phyloP scores from a whole-genome alignment of 2,888 invertebrate species.

The Apotomis capreana region DNA sequence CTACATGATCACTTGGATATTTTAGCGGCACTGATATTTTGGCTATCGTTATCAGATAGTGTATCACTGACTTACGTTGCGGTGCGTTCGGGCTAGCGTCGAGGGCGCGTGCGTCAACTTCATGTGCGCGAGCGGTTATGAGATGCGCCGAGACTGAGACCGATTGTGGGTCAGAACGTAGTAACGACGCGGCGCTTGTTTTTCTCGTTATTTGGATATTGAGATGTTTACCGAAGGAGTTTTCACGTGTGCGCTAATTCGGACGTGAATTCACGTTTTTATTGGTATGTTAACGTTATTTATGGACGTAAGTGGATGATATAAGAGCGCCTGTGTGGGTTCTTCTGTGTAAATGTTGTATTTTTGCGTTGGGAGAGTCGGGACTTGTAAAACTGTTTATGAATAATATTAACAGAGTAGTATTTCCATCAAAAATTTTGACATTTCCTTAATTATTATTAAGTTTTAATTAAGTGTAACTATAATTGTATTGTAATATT shows the following conservation, averaged over 20 bases:
- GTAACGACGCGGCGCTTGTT: neutral
- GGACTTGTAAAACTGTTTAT: too few relatives aligned
- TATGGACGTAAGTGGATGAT: neutral
- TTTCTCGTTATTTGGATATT: constrained; percentile 12
- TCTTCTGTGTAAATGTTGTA: too few relatives aligned
- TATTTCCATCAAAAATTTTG: too few relatives aligned
- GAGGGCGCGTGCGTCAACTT: constrained; percentile 12
- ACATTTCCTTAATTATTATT: too few relatives aligned
- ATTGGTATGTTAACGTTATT: neutral
- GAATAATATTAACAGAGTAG: too few relatives aligned
- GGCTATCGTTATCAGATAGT: constrained; percentile 18
- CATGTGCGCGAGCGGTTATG: constrained; percentile 6
- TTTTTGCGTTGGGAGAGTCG: too few relatives aligned
- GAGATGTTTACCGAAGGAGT: neutral
- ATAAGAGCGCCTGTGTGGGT: too few relatives aligned
- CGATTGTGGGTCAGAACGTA: too few relatives aligned
- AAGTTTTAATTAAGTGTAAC: too few relatives aligned
- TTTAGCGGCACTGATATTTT: constrained; percentile 5
- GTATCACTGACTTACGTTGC: constrained; percentile 19
- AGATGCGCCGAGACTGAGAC: neutral
- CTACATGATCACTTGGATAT: constrained; percentile 45
- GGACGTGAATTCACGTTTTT: constrained; percentile 4
- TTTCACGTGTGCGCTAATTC: constrained; percentile 13
- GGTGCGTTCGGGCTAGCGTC: neutral
- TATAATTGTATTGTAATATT: too few relatives aligned